Evolutionary conservation across 1,140 invertebrate species (phyloP).

Genomic region (Tetramorium alpestre): DNA sequence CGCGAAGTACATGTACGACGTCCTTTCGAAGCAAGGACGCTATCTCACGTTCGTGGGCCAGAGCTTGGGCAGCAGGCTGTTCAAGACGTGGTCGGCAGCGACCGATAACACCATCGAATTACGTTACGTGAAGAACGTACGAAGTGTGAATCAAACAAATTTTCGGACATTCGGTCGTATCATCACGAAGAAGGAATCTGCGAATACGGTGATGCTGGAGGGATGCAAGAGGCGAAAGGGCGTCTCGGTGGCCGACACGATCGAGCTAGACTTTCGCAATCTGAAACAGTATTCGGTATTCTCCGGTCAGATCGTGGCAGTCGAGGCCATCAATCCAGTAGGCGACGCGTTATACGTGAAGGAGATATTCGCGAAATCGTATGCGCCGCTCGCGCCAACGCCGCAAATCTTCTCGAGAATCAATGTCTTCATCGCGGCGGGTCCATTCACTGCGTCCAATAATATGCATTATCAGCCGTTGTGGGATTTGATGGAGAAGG

Average conservation of each 20-base stretch:
- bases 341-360: conserved; percentile 90
- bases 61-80: conserved; percentile 78
- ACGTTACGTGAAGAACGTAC: conserved; percentile 73
- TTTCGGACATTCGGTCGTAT: conserved; percentile 87
- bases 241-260: conserved; percentile 71
- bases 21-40: conserved; percentile 83
- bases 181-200: background rate
- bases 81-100: conserved; percentile 67
- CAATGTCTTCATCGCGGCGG: conserved; percentile 91
- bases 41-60: conserved; percentile 84
- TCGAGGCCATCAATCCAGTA: conserved; percentile 90
- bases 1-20: conserved; percentile 86
- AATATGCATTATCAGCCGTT: conserved; percentile 93
- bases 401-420: conserved; percentile 83
- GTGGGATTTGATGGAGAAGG: conserved; percentile 90
- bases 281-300: conserved; percentile 91
- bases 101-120: conserved; percentile 56
- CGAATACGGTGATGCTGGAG: conserved; percentile 88
- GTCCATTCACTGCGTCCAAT: conserved; percentile 93
- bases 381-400: conserved; percentile 65
- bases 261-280: conserved; percentile 87
- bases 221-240: conserved; percentile 87
- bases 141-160: conserved; percentile 79
- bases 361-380: conserved; percentile 87
- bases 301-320: conserved; percentile 93